phyloP scores from a whole-genome alignment of 2,888 invertebrate genomes.

The Drosophila mimetica region DNA sequence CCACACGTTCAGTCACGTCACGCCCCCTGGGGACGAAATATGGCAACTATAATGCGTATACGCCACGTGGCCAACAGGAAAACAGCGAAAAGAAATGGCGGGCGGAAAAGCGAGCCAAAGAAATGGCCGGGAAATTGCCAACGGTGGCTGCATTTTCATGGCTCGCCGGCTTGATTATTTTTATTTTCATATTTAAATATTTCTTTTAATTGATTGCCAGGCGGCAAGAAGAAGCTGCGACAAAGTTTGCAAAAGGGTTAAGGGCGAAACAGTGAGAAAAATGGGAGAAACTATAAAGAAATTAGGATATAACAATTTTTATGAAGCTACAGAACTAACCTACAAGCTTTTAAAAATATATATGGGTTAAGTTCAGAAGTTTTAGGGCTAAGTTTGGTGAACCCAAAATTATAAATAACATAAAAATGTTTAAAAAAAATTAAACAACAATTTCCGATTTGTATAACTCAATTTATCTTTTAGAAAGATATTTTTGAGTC shows the following conservation, averaged over 20 bases:
- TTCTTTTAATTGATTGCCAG: slow-evolving; percentile 37
- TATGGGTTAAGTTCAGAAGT: too few species aligned
- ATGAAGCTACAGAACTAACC: too few species aligned
- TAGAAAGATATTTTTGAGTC: too few species aligned
- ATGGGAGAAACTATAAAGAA: background rate
- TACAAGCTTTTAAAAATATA: background rate
- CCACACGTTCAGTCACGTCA: slow-evolving; percentile 19
- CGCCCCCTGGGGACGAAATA: slow-evolving; percentile 18
- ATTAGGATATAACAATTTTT: too few species aligned
- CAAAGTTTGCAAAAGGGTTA: background rate
- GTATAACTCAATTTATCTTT: too few species aligned
- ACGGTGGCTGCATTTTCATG: slow-evolving; percentile 33
- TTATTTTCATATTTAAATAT: slow-evolving; percentile 33
- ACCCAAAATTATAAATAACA: too few species aligned
- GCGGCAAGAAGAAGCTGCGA: background rate
- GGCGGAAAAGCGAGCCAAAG: background rate
- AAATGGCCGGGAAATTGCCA: slow-evolving; percentile 35
- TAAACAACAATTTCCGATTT: too few species aligned
- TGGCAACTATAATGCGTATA: slow-evolving; percentile 41
- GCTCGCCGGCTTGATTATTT: slow-evolving; percentile 21
- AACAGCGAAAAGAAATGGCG: background rate
- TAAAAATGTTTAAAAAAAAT: too few species aligned
- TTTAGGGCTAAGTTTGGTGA: too few species aligned
- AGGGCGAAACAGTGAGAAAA: background rate
- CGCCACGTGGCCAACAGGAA: slow-evolving; percentile 31